phyloP scores from a whole-genome alignment of 2,888 invertebrate species.

The Agelastica alni region DNA sequence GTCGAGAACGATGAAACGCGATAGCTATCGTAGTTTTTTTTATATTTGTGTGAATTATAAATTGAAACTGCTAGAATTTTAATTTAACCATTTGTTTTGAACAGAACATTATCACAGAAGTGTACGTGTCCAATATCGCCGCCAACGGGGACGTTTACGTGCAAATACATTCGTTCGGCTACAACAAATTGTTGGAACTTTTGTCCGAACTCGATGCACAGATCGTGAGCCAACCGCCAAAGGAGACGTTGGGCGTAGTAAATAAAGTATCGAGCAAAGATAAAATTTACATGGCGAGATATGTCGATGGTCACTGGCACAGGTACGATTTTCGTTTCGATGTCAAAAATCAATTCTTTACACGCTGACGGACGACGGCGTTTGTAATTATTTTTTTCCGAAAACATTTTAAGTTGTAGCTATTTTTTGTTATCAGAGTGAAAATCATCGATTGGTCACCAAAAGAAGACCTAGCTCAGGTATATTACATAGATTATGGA shows the following conservation, averaged over 20 bases:
- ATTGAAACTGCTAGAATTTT: too few species aligned
- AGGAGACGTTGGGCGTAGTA: conserved; percentile 25
- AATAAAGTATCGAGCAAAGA: conserved; percentile 51
- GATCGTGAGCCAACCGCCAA: conserved; percentile 34
- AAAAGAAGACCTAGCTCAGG: conserved; percentile 54
- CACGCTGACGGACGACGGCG: too few species aligned
- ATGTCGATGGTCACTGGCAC: conserved; percentile 53
- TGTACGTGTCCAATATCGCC: conserved; percentile 55
- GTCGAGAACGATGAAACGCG: too few species aligned
- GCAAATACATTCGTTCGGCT: conserved; percentile 52
- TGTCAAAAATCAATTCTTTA: too few species aligned
- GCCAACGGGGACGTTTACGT: conserved; percentile 56
- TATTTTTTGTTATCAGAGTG: conserved; percentile 53
- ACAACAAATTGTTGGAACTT: conserved; percentile 45
- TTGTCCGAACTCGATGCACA: conserved; percentile 45
- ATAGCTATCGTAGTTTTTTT: too few species aligned
- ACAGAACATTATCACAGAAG: conserved; percentile 49
- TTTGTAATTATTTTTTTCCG: too few species aligned
- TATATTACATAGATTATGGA: conserved; percentile 63
- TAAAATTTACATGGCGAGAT: conserved; percentile 58
- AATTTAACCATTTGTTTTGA: too few species aligned
- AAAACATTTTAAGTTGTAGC: too few species aligned
- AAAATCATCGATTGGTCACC: conserved; percentile 55
- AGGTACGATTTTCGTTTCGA: too few species aligned
- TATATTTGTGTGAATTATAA: too few species aligned